phyloP scores from a whole-genome alignment of 92 coral and sea anemone genomes.

The Ricordea florida region DNA sequence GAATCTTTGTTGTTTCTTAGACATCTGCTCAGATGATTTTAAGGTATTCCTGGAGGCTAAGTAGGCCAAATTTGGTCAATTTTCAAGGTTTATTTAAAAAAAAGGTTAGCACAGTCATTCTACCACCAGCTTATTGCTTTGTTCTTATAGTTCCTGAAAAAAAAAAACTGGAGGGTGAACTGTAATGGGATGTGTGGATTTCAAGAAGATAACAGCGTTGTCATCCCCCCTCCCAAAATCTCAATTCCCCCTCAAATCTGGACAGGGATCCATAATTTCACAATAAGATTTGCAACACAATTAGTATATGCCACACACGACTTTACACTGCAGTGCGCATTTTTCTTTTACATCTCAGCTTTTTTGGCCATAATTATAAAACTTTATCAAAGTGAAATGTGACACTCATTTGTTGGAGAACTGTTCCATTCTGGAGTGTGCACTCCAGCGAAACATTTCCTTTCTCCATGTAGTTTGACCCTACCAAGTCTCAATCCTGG shows the following conservation, averaged over 20 bases:
- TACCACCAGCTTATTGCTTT: background rate
- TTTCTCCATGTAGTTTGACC: background rate
- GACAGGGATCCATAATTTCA: background rate
- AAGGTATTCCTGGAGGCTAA: slow-evolving; percentile 18
- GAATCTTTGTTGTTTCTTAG: too few species aligned
- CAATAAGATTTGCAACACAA: background rate
- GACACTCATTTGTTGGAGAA: background rate
- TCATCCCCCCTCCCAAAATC: background rate
- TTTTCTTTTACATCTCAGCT: background rate
- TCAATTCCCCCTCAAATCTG: background rate
- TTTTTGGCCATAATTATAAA: background rate
- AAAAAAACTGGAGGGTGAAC: background rate
- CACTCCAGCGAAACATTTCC: background rate
- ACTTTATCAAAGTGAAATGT: background rate
- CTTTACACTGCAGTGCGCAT: slow-evolving; percentile 3
- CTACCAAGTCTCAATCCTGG: background rate
- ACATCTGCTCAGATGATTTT: too few species aligned
- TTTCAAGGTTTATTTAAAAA: background rate
- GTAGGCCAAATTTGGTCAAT: background rate
- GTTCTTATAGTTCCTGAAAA: background rate
- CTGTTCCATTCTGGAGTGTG: background rate
- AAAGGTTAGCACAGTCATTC: background rate
- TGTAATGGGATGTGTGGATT: background rate
- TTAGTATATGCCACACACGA: background rate
- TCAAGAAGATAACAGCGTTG: slow-evolving; percentile 7